Conservation (phyloP, 2,797 vertebrate species). For the Knipowitschia caucasica region DNA sequence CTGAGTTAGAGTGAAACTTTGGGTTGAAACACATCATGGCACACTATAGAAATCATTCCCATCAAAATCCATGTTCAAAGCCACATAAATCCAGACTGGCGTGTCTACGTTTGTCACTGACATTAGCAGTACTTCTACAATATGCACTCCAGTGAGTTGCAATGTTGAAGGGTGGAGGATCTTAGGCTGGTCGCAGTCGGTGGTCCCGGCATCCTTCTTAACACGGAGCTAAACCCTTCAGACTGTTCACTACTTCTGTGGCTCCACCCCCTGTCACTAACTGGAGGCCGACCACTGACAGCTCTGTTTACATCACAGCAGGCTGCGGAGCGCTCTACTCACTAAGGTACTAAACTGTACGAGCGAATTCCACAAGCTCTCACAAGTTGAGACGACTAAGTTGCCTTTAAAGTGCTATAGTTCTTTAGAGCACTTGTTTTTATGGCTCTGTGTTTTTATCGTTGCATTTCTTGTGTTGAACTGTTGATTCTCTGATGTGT, state of each 20-base stretch:
- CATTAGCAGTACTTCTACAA: neutral
- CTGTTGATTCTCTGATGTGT: too few species aligned
- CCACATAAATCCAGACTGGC: too few species aligned
- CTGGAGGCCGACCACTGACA: constrained; percentile 19
- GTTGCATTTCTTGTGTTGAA: too few species aligned
- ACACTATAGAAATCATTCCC: too few species aligned
- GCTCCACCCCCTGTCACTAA: constrained; percentile 21
- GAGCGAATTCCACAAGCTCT: constrained; percentile 6
- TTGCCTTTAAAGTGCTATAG: neutral
- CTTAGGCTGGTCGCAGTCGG: constrained; percentile 41
- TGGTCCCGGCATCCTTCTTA: constrained; percentile 30
- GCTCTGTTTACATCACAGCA: constrained; percentile 8
- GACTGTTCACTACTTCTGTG: constrained; percentile 19
- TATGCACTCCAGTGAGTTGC: too few species aligned
- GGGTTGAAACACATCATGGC: too few species aligned
- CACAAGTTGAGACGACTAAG: neutral
- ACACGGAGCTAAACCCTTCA: constrained; percentile 49
- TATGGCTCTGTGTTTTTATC: too few species aligned
- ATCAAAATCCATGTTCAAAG: neutral
- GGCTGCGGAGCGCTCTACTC: neutral
- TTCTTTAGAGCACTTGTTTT: too few species aligned
- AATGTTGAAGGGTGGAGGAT: constrained; percentile 27
- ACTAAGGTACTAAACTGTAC: constrained; percentile 11
- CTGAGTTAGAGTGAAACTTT: too few species aligned
- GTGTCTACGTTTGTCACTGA: neutral